Evolutionary conservation across 2,113 vertebrate species (phyloP).

Genomic region (Scomber colias): DNA sequence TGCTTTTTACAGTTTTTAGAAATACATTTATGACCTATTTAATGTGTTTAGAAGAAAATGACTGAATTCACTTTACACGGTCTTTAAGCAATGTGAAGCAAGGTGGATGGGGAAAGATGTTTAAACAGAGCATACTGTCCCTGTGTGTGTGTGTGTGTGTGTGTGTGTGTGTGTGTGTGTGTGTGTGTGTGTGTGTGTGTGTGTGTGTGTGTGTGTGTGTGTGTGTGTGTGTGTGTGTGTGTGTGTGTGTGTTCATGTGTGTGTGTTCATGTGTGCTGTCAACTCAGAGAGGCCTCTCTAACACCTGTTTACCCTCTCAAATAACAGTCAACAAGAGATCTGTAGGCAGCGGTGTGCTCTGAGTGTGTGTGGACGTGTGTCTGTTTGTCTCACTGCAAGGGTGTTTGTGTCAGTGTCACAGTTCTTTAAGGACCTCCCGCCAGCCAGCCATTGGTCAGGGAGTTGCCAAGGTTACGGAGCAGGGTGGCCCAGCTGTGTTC

Average conservation of each 20-base stretch:
- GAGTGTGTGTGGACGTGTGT: neutral
- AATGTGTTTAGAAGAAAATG: too few species aligned
- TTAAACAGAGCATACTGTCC: constrained; percentile 22
- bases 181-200: constrained; percentile 20
- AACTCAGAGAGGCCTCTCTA: constrained; percentile 24
- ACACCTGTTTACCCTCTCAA: constrained; percentile 46
- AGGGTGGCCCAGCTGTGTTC: constrained; percentile 60
- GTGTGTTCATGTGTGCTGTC: constrained; percentile 6
- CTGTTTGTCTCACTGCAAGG: neutral
- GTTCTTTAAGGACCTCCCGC: constrained; percentile 61
- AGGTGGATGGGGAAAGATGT: constrained; percentile 34
- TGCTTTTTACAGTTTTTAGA: too few species aligned
- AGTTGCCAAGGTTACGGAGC: constrained; percentile 77
- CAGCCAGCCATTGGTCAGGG: constrained; percentile 66
- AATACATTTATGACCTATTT: too few species aligned
- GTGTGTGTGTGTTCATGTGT: constrained; percentile 13
- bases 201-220: constrained; percentile 4
- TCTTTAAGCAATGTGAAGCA: constrained; percentile 8
- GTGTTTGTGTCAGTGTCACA: constrained; percentile 51
- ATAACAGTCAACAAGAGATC: constrained; percentile 50
- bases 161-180: neutral
- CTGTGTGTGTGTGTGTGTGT: constrained; percentile 14
- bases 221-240: constrained; percentile 9
- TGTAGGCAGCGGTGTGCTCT: constrained; percentile 34
- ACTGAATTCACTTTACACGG: too few species aligned